phyloP scores from a whole-genome alignment of 1,140 invertebrate genomes.

The Lepidotrigona ventralis region DNA sequence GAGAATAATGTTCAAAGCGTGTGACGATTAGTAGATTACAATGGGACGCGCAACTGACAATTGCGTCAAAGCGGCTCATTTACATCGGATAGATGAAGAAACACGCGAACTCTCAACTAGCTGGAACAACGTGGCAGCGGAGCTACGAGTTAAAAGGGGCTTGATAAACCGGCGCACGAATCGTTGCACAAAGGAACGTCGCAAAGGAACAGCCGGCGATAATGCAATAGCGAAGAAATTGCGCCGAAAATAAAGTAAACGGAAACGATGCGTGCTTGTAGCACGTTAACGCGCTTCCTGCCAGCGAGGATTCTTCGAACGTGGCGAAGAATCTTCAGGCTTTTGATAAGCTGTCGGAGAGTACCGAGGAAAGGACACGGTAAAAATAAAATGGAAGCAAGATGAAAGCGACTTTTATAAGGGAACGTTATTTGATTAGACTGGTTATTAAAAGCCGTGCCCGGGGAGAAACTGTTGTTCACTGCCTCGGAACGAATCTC shows the following conservation, averaged over 20 bases:
- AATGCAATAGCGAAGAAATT: background rate
- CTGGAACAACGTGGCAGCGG: background rate
- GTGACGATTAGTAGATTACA: background rate
- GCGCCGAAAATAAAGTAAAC: constrained; percentile 2
- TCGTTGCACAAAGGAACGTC: constrained; percentile 22
- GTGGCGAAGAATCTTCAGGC: background rate
- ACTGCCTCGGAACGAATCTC: background rate
- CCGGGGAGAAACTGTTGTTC: background rate
- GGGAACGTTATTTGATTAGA: background rate
- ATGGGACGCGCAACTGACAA: background rate
- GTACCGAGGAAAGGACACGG: background rate
- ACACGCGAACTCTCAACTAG: constrained; percentile 1
- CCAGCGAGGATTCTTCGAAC: background rate
- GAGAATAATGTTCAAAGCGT: background rate
- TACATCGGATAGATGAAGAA: background rate
- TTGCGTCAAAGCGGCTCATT: background rate
- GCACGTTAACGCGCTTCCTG: background rate
- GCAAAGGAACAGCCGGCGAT: background rate
- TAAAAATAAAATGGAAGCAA: background rate
- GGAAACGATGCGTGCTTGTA: background rate
- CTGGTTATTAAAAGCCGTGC: background rate
- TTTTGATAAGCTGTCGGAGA: background rate
- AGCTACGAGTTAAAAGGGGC: constrained; percentile 25
- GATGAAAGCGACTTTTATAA: too few relatives aligned
- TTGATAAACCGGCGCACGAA: constrained; percentile 27